Base-by-base conservation (phyloP, 23 tunicate species). In the Ciona savignyi region DNA sequence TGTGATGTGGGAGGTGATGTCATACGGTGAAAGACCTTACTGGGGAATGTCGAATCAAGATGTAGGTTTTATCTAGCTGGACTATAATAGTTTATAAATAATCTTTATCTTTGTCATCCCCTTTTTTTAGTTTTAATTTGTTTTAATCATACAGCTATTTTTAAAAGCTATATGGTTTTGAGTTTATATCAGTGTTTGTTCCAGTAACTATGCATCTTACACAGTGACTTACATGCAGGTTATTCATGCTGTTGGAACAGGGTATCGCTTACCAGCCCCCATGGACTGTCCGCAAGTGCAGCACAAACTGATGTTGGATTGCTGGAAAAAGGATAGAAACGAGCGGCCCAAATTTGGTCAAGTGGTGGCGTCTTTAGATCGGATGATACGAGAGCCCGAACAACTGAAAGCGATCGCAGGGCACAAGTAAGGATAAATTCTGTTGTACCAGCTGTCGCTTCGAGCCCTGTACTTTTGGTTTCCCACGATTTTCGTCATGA, bases 21-120 rank as follows among this genome's bases (percentile, higher is more conserved):
- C 95, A 74, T 95, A 88, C 78, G 99, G 99, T 23, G 99, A 95
- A 67, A 65, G 96, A 64, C 99, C 99, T 4, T 95, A 95, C 84
- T 95, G 99, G 99, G 99, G 90, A 76, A 89, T 95, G 99, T 89
- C 95, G 27, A 91, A 95, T 49, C 93, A 70, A 81, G 99, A 95
- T 77, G 99, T 95, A 68, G 84, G 99, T 42, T 19, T 3, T 11
- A n/a, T n/a, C n/a, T n/a, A n/a, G n/a, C n/a, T n/a, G n/a, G n/a
- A n/a, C n/a, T n/a, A n/a, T n/a, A n/a, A n/a, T n/a, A n/a, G n/a
- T n/a, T n/a, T n/a, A n/a, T n/a, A n/a, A n/a, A n/a, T n/a, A 67
- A n/a, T n/a, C n/a, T n/a, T n/a, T n/a, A n/a, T n/a, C n/a, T n/a
- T 42, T 19, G 4, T 11, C n/a, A n/a, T n/a, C n/a, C n/a, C n/a